phyloP scores from a whole-genome alignment of 2,113 vertebrate species.

The Leuciscus idus region DNA sequence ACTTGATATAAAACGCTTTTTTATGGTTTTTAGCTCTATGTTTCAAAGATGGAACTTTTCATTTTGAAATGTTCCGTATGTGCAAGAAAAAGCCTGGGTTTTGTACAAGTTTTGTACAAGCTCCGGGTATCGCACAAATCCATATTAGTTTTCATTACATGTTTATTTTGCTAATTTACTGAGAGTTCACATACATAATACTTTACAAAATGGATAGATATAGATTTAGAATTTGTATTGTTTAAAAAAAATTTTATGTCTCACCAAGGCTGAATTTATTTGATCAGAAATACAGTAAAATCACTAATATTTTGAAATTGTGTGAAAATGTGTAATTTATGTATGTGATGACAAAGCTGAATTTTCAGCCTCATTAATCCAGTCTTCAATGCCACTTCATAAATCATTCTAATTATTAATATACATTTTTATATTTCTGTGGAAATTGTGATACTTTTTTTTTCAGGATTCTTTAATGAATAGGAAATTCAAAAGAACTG shows the following conservation, averaged over 20 bases:
- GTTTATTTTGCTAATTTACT: not conserved
- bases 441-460: too few species aligned
- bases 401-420: not conserved
- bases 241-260: not conserved
- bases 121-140: not conserved
- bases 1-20: constrained; percentile 2
- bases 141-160: not conserved
- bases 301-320: not conserved
- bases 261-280: not conserved
- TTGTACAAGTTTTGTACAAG: not conserved
- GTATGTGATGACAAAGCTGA: too few species aligned
- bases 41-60: not conserved
- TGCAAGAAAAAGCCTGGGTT: not conserved
- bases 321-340: too few species aligned
- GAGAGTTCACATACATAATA: not conserved
- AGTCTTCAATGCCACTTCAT: not conserved
- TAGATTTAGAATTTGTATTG: too few species aligned
- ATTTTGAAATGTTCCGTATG: not conserved
- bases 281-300: not conserved
- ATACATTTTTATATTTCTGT: too few species aligned
- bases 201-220: not conserved
- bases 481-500: not conserved
- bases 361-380: too few species aligned
- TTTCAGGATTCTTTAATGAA: too few species aligned
- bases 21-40: constrained; percentile 8